Conservation (phyloP, 2,888 invertebrate genomes). For the Zaprionus obscuricornis region DNA sequence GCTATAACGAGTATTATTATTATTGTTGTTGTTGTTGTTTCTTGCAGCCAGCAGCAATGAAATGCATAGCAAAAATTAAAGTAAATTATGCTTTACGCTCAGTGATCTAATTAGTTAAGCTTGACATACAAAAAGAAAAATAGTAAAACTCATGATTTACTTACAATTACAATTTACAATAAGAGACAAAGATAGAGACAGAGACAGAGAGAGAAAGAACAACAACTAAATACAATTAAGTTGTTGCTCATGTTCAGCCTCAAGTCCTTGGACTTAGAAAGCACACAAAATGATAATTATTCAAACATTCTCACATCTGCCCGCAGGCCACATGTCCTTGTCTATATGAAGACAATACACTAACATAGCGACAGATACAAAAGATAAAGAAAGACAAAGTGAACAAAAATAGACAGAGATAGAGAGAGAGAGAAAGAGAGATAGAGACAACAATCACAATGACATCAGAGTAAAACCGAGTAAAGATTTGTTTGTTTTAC, state of each 20-base stretch:
- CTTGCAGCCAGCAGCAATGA: slow-evolving; percentile 14
- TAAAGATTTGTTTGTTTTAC: too few species aligned
- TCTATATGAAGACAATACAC: not conserved
- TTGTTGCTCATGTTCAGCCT: too few species aligned
- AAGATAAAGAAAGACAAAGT: not conserved
- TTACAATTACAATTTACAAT: slow-evolving; percentile 57
- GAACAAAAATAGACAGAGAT: not conserved
- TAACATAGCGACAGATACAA: not conserved
- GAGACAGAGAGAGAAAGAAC: too few species aligned
- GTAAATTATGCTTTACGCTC: slow-evolving; percentile 45
- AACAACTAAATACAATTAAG: slow-evolving; percentile 61
- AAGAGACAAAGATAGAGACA: too few species aligned
- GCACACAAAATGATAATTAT: slow-evolving; percentile 28
- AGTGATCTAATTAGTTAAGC: not conserved
- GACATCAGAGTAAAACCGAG: too few species aligned
- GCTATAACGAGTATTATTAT: too few species aligned
- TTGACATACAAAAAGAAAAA: not conserved
- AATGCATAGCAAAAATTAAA: slow-evolving; percentile 25
- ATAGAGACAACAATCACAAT: not conserved
- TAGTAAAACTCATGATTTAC: slow-evolving; percentile 49
- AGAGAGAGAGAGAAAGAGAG: not conserved
- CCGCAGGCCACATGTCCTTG: slow-evolving; percentile 35
- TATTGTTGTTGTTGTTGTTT: slow-evolving; percentile 16
- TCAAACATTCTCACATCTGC: slow-evolving; percentile 22
- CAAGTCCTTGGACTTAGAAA: slow-evolving; percentile 41